Evolutionary conservation across 2,888 invertebrate genomes (phyloP), one percentile per base, ranked within the genome.

Genomic region (Opisthograptis luteolata): DNA sequence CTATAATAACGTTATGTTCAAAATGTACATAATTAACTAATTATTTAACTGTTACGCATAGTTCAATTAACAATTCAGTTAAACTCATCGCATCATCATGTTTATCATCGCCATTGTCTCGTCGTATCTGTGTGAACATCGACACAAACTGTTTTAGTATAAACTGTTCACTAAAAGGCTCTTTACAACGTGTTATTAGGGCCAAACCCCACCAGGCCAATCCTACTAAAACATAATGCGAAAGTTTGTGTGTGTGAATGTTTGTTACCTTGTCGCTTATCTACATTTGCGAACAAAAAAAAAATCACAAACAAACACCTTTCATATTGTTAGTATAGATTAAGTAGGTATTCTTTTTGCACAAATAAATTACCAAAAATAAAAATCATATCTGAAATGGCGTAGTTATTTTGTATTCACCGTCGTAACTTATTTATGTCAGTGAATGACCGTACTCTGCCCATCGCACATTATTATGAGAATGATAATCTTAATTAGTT

Each of bases 61-160:
- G 17, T 45, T 25, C 39, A 45, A 37, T 30, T 31, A 24, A 37
- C 32, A 27, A 32, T 32, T 28, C 12, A 10, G 12, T 8, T 0
- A 13, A 22, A 6, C 24, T 22, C 8, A 14, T 10, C 4, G 13
- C 19, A 19, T 2, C 31, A 31, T 25, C 37, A 22, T 47, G 13
- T 47, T n/a, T 22, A 40, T 40, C 22, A 40, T n/a, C 27, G 36
- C 12, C 15, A 40, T 35, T 47, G 40, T 40, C 10, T 37, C 34
- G 0, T 4, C 5, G 19, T 47, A 47, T 35, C 34, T 14, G 28
- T 47, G 47, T 5, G 47, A 47, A 47, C 15, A 40, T 39, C 45
- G 17, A 0, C 13, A 30, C 35, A 20, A 36, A 44, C 27, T 30
- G 36, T 27, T 30, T 28, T 28, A 28, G n/a, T n/a, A n/a, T n/a